phyloP scores from a whole-genome alignment of 2,888 invertebrate species.

The Pilophorus perplexus region DNA sequence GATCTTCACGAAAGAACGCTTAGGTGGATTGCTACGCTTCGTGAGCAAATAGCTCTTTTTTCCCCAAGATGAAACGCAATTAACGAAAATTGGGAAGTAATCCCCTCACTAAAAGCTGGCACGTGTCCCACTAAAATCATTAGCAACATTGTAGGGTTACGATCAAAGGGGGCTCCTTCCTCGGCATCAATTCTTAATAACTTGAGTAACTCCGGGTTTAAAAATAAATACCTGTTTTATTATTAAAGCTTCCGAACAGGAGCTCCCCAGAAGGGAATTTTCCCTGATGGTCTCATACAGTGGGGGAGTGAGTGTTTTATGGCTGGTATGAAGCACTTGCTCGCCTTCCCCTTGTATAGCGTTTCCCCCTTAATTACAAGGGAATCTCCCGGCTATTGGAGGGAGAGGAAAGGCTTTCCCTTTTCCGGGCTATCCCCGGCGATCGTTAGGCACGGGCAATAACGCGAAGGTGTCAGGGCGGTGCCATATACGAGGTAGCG shows the following conservation, averaged over 20 bases:
- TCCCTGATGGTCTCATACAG: slow-evolving; percentile 1
- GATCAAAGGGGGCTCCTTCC: slow-evolving; percentile 15
- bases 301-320: slow-evolving; percentile 20
- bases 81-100: slow-evolving; percentile 29
- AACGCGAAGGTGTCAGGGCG: too few relatives aligned
- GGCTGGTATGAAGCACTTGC: slow-evolving; percentile 16
- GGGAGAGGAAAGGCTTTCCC: too few relatives aligned
- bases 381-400: not conserved
- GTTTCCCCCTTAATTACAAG: slow-evolving; percentile 14
- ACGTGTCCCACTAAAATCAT: slow-evolving; percentile 28
- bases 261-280: slow-evolving; percentile 1
- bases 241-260: slow-evolving; percentile 8
- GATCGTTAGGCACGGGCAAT: too few relatives aligned
- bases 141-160: slow-evolving; percentile 22
- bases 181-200: slow-evolving; percentile 23
- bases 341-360: not conserved
- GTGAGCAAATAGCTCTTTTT: slow-evolving; percentile 21
- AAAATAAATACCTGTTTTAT: slow-evolving; percentile 27
- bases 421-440: too few relatives aligned
- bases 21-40: too few relatives aligned
- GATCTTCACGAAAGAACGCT: too few relatives aligned
- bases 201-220: slow-evolving; percentile 5
- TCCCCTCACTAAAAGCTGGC: slow-evolving; percentile 25
- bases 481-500: too few relatives aligned
- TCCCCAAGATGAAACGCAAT: slow-evolving; percentile 20